Evolutionary conservation across 2,888 invertebrate species (phyloP).

Genomic region (Norana najaformis): DNA sequence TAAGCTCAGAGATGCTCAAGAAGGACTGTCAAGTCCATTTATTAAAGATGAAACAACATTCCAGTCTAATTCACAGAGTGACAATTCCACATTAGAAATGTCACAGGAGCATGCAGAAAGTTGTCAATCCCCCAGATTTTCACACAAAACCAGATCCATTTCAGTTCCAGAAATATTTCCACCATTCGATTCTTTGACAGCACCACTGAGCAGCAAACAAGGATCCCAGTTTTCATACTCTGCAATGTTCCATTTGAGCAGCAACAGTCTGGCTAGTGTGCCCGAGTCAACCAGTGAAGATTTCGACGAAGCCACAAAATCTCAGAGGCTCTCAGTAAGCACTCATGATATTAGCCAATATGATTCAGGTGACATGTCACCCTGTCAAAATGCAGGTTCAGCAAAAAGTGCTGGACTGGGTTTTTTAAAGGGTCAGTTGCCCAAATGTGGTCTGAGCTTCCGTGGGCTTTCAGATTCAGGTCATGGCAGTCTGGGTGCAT

Average conservation of each 20-base stretch:
- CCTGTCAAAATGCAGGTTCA: neutral
- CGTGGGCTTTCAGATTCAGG: neutral
- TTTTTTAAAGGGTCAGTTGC: neutral
- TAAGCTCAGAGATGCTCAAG: neutral
- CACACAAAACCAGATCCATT: neutral
- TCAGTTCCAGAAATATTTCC: neutral
- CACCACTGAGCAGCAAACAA: neutral
- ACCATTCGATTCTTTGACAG: neutral
- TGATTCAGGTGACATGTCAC: neutral
- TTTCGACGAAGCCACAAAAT: neutral
- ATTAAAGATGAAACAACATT: neutral
- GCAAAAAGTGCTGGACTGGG: neutral
- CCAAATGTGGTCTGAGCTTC: neutral
- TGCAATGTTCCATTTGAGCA: neutral
- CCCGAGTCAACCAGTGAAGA: neutral
- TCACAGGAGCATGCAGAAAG: neutral
- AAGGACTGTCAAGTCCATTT: neutral
- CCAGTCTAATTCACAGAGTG: neutral
- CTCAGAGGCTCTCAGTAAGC: neutral
- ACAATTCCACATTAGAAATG: neutral
- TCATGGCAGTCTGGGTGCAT: neutral
- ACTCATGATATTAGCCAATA: slow-evolving; percentile 9
- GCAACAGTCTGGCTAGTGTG: neutral
- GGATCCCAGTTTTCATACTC: neutral
- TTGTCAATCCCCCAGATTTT: neutral